phyloP scores from a whole-genome alignment of 1,140 invertebrate genomes.

The Plectrocnemia conspersa region DNA sequence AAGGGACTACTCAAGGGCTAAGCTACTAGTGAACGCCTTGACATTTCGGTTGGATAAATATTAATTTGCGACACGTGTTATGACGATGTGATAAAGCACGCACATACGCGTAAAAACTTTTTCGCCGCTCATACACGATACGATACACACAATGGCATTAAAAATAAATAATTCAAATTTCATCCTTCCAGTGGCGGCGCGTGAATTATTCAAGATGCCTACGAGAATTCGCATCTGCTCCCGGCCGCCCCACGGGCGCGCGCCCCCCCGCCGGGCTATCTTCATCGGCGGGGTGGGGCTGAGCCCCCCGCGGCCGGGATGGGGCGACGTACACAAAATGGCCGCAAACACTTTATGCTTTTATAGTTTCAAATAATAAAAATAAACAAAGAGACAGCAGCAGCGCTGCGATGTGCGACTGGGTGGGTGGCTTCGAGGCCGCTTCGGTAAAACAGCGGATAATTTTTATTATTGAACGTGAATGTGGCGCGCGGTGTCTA shows the following conservation, averaged over 20 bases:
- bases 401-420: slow-evolving; percentile 8
- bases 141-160: slow-evolving; percentile 35
- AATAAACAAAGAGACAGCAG: slow-evolving; percentile 24
- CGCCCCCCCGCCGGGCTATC: slow-evolving; percentile 15
- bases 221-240: slow-evolving; percentile 36
- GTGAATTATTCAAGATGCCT: slow-evolving; percentile 34
- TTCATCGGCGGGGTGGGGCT: slow-evolving; percentile 19
- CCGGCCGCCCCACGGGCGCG: neutral
- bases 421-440: slow-evolving; percentile 9
- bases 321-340: slow-evolving; percentile 28
- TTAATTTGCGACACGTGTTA: slow-evolving; percentile 6
- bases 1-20: too few relatives aligned
- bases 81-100: slow-evolving; percentile 8
- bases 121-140: slow-evolving; percentile 18
- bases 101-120: neutral
- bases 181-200: slow-evolving; percentile 23
- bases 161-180: slow-evolving; percentile 37
- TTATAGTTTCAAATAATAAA: slow-evolving; percentile 34
- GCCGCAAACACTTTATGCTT: slow-evolving; percentile 34
- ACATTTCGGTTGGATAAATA: too few relatives aligned
- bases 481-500: too few relatives aligned
- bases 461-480: too few relatives aligned
- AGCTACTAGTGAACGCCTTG: too few relatives aligned
- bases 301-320: neutral
- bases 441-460: too few relatives aligned